phyloP scores from a whole-genome alignment of 2,888 invertebrate genomes.

The Lamproptera curius region DNA sequence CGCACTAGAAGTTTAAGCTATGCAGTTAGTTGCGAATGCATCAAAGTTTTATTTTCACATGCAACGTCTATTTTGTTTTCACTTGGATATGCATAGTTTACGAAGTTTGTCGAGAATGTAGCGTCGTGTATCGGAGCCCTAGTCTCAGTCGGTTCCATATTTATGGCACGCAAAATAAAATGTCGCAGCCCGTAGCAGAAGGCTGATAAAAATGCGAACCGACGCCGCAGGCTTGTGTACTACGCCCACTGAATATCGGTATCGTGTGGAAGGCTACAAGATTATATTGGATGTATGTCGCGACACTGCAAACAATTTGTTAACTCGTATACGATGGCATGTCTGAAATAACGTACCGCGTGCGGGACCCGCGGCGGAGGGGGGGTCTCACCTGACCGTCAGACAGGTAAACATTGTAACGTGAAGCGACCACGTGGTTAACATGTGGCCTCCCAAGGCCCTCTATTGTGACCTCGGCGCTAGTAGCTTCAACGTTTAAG shows the following conservation, averaged over 20 bases:
- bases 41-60: constrained; percentile 45
- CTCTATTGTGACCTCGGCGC: not conserved
- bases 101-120: constrained; percentile 68
- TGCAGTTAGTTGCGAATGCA: not conserved
- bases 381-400: constrained; percentile 51
- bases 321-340: constrained; percentile 27
- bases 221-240: constrained; percentile 54
- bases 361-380: too few relatives aligned
- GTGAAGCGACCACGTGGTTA: constrained; percentile 69
- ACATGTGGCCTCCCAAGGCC: constrained; percentile 47
- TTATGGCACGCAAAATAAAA: constrained; percentile 75
- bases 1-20: constrained; percentile 6
- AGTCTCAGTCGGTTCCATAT: constrained; percentile 65
- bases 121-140: constrained; percentile 53
- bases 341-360: constrained; percentile 27
- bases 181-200: constrained; percentile 64
- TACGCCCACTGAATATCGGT: constrained; percentile 60
- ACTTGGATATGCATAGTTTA: constrained; percentile 72
- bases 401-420: constrained; percentile 75
- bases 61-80: constrained; percentile 48
- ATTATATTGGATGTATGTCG: constrained; percentile 25
- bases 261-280: constrained; percentile 32
- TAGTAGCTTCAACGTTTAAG: too few relatives aligned
- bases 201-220: constrained; percentile 76
- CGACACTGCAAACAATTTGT: constrained; percentile 24